Evolutionary conservation across 1,140 invertebrate species (phyloP).

Genomic region (Drosophila neocordata): DNA sequence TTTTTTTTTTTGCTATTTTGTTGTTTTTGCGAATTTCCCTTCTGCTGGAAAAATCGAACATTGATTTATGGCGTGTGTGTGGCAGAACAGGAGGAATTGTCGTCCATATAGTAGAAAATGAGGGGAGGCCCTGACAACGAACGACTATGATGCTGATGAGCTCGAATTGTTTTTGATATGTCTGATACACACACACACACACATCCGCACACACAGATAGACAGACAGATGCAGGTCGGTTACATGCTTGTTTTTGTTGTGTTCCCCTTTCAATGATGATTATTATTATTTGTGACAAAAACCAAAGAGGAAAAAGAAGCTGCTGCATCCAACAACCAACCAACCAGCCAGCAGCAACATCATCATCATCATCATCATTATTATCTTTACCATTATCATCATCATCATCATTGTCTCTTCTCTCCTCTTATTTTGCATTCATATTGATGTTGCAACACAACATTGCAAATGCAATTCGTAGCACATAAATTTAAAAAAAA

Average conservation of each 20-base stretch:
- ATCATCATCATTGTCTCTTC: background rate
- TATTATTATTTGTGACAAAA: slow-evolving; percentile 69
- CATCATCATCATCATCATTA: slow-evolving; percentile 16
- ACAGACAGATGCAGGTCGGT: slow-evolving; percentile 62
- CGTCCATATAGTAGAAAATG: slow-evolving; percentile 39
- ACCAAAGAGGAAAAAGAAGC: slow-evolving; percentile 23
- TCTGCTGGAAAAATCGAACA: slow-evolving; percentile 71
- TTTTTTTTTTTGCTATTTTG: slow-evolving; percentile 40
- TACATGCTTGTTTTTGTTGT: slow-evolving; percentile 36
- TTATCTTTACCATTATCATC: no score
- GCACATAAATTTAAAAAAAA: slow-evolving; percentile 81
- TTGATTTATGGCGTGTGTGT: slow-evolving; percentile 78
- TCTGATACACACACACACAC: slow-evolving; percentile 34
- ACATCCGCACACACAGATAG: slow-evolving; percentile 11
- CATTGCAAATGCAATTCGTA: slow-evolving; percentile 78
- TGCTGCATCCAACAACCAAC: background rate
- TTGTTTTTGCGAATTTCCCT: slow-evolving; percentile 57
- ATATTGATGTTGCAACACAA: slow-evolving; percentile 53
- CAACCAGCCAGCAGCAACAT: slow-evolving; percentile 2
- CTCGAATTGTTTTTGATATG: slow-evolving; percentile 78
- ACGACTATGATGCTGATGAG: slow-evolving; percentile 75
- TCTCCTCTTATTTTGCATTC: slow-evolving; percentile 64
- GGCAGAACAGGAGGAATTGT: slow-evolving; percentile 57
- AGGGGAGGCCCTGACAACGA: slow-evolving; percentile 51
- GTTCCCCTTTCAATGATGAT: slow-evolving; percentile 35